Evolutionary conservation across 2,888 invertebrate genomes (phyloP), one percentile per base, ranked within the genome.

Genomic region (Ashinkailepas kermadecensis): DNA sequence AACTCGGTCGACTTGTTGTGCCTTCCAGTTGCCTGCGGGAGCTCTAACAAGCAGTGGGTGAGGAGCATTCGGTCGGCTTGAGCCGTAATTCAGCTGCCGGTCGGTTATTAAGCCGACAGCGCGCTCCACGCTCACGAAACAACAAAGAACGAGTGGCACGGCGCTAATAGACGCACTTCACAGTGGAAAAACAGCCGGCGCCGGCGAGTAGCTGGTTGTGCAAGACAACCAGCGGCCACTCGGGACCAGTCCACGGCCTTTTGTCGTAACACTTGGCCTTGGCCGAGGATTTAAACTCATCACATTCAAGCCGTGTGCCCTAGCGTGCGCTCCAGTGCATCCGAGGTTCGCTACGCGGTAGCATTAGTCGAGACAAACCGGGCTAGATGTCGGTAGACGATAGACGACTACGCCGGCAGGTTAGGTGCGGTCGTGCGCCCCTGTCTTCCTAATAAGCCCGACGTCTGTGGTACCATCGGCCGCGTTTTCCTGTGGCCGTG

Each of bases 21-120:
- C 39, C 39, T 39, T 39, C 39, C 39, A 39, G 39, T 39, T 21
- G 74, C 54, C 74, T 21, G 39, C 6, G 74, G 56, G 21, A 9
- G 18, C 54, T 11, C 56, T 74, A 74, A 74, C 74, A 56, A 74
- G 74, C 56, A 23, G n/a, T 56, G 21, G 56, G 56, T 54, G 56
- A 54, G 74, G 74, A 54, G 21, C 13, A 21, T 59, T 54, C 74
- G 54, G 54, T 21, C 54, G 56, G 74, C 56, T 18, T 21, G 2
- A 56, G 10, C 74, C 21, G 74, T 74, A 23, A 74, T 18, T 56
- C 56, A 56, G 54, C 74, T 74, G 18, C 74, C 56, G 56, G 54
- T 10, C 74, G 21, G 74, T 56, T 54, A 74, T 74, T 74, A 74
- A 74, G 74, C 56, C 54, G 74, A 13, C 74, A 74, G 74, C 74